Percentiles rank a stretch among this genome's conserved stretches.
Conservation (phyloP, 2,888 invertebrate genomes). For the Drosophila barbarae region DNA sequence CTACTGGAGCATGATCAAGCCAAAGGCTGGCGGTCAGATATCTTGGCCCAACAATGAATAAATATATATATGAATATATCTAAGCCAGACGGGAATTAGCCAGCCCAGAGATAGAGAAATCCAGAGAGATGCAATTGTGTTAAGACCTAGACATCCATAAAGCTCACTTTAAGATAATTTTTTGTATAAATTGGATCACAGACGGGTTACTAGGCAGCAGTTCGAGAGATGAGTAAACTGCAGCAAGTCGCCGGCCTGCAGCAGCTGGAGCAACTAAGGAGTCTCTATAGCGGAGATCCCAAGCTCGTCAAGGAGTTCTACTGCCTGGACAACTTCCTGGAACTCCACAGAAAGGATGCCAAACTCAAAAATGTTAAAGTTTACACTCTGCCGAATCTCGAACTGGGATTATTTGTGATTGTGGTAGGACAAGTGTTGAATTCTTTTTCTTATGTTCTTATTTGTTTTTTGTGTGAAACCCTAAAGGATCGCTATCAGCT, state of each 20-base stretch:
- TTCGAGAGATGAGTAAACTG: conserved; percentile 22
- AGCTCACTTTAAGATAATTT: conserved; percentile 54
- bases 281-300: conserved; percentile 43
- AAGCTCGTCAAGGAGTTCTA: conserved; percentile 65
- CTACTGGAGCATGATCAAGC: conserved; percentile 60
- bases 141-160: conserved; percentile 11
- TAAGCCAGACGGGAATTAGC: conserved; percentile 9
- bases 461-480: background rate
- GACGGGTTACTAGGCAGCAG: conserved; percentile 27
- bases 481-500: conserved; percentile 77
- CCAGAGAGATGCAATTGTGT: background rate
- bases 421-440: conserved; percentile 39
- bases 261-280: conserved; percentile 28
- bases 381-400: conserved; percentile 37
- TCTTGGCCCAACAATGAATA: conserved; percentile 42
- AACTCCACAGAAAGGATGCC: conserved; percentile 41
- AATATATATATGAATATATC: background rate
- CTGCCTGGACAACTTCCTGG: conserved; percentile 64
- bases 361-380: conserved; percentile 33
- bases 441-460: too few relatives aligned
- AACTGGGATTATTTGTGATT: conserved; percentile 57
- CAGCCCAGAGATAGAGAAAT: conserved; percentile 7
- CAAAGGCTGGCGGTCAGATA: conserved; percentile 12
- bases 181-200: conserved; percentile 61
- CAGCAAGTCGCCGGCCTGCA: conserved; percentile 25